These are phyloP conservation scores for Alloplasta piceator DNA, from an alignment of 2,888 invertebrate species.

Conservation along the genomic window DNA sequence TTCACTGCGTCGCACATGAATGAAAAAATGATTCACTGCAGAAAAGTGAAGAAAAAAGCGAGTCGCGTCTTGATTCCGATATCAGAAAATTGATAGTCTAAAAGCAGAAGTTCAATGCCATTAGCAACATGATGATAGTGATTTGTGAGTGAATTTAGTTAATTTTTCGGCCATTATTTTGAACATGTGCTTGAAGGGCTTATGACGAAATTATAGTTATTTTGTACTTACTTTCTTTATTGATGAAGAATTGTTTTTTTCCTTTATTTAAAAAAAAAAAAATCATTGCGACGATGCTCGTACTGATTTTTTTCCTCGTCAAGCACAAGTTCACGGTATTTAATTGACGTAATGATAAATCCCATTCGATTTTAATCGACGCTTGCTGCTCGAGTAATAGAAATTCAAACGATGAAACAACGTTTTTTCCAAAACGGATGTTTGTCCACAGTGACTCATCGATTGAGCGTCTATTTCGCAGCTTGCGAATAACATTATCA, in stretches of 20 bases:
- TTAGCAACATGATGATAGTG: too few relatives aligned
- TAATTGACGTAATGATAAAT: neutral
- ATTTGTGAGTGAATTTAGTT: neutral
- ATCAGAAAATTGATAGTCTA: neutral
- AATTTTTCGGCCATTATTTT: neutral
- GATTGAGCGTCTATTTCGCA: constrained; percentile 18
- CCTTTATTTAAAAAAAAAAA: constrained; percentile 3
- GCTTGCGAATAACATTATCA: neutral
- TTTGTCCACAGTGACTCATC: neutral
- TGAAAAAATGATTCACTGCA: neutral
- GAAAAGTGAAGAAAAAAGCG: neutral
- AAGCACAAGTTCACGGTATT: constrained; percentile 16
- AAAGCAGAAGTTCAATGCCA: constrained; percentile 7
- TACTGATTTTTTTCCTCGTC: constrained; percentile 26
- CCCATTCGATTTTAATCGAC: neutral
- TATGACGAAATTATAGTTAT: constrained; percentile 10
- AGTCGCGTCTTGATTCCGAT: neutral
- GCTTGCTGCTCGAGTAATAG: constrained; percentile 17
- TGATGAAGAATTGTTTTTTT: neutral
- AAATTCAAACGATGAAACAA: constrained; percentile 20
- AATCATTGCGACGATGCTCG: constrained; percentile 13
- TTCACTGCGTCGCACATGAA: too few relatives aligned
- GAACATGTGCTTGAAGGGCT: constrained; percentile 16
- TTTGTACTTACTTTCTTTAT: neutral
- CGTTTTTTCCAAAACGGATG: neutral